Conservation (phyloP, 2,113 vertebrate species). For the Caranx melampygus region DNA sequence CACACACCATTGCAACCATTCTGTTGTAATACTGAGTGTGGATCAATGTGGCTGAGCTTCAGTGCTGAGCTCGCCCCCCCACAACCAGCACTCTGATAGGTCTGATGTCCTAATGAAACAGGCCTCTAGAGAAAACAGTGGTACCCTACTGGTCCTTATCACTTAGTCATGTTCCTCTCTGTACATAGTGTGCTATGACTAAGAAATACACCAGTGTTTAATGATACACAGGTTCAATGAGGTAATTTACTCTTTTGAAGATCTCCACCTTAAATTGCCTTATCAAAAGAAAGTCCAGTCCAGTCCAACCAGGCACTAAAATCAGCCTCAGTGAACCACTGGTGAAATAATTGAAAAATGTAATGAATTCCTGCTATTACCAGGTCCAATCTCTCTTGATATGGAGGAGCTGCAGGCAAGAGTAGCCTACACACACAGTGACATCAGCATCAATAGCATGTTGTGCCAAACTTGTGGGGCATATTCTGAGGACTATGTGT, state of each 20-base stretch:
- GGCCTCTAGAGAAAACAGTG: slow-evolving; percentile 47
- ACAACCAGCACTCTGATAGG: slow-evolving; percentile 42
- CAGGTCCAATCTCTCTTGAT: slow-evolving; percentile 41
- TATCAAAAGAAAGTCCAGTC: slow-evolving; percentile 34
- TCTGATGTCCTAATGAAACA: slow-evolving; percentile 70
- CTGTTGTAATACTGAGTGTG: slow-evolving; percentile 23
- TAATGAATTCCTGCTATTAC: slow-evolving; percentile 51
- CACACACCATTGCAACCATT: slow-evolving; percentile 22
- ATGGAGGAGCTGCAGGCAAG: slow-evolving; percentile 14
- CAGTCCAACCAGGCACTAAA: slow-evolving; percentile 16
- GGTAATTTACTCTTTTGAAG: slow-evolving; percentile 24
- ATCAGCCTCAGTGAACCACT: slow-evolving; percentile 32
- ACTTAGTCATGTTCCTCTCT: not conserved
- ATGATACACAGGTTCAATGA: slow-evolving; percentile 30
- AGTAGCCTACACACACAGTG: slow-evolving; percentile 4
- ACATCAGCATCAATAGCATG: slow-evolving; percentile 31
- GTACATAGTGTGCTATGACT: not conserved
- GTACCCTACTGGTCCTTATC: slow-evolving; percentile 41
- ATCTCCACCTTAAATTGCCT: slow-evolving; percentile 3
- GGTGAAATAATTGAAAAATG: slow-evolving; percentile 58
- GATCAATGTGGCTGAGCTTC: slow-evolving; percentile 56
- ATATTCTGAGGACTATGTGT: not conserved
- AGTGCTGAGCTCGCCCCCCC: slow-evolving; percentile 61
- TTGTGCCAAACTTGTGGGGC: slow-evolving; percentile 10
- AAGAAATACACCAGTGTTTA: slow-evolving; percentile 19